A percentile compares a stretch with the other conserved stretches of the same genome.
Evolutionary conservation across 1,140 invertebrate genomes (phyloP).

Genomic region (Rhizoglyphus robini): DNA sequence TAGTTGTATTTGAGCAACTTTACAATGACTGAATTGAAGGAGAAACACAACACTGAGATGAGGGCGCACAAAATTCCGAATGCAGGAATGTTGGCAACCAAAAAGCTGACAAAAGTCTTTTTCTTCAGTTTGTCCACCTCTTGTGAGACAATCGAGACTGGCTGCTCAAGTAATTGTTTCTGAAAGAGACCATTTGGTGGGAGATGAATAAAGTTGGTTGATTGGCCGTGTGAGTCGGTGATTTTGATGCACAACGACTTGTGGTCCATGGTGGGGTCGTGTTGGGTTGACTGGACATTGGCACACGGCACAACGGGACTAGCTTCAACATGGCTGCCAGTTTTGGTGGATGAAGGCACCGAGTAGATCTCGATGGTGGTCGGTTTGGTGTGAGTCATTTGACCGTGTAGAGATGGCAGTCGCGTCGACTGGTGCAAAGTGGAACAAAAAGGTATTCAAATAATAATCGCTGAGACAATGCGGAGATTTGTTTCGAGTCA

Average conservation of each 20-base stretch:
- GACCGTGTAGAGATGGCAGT: too few relatives aligned
- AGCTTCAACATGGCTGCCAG: too few relatives aligned
- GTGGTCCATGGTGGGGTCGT: too few relatives aligned
- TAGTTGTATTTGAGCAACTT: background rate
- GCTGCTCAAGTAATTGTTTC: background rate
- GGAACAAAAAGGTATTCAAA: too few relatives aligned
- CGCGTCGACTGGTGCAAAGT: too few relatives aligned
- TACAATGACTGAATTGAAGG: conserved; percentile 1
- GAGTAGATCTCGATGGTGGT: background rate
- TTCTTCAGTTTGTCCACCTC: background rate
- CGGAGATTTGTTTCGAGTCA: too few relatives aligned
- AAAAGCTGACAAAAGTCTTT: background rate
- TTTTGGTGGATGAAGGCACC: background rate
- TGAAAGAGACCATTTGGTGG: background rate
- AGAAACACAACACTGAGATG: conserved; percentile 1
- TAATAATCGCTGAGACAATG: too few relatives aligned
- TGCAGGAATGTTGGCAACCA: conserved; percentile 6
- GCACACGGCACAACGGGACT: background rate
- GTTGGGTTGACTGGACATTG: too few relatives aligned
- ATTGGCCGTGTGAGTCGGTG: background rate
- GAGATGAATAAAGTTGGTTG: background rate
- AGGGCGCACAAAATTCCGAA: conserved; percentile 2
- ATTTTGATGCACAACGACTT: background rate
- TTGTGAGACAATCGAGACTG: conserved; percentile 1
- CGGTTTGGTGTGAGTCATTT: background rate